These are phyloP conservation scores for Sterrhoptilus dennistouni DNA, from an alignment of 2,113 vertebrate genomes.

Conservation along the genomic window DNA sequence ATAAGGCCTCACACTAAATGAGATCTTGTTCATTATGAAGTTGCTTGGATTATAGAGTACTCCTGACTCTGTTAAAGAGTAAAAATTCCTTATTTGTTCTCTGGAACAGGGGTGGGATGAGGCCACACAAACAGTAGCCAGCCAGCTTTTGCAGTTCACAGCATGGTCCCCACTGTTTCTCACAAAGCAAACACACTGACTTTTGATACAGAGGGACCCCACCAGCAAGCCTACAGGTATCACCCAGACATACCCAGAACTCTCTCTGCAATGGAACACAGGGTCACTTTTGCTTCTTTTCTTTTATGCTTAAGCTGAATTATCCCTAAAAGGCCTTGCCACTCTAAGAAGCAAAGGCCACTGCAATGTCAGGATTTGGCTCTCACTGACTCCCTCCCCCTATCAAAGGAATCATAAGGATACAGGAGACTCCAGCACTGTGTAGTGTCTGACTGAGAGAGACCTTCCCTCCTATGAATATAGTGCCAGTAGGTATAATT, in stretches of 20 bases:
- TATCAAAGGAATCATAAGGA: not conserved
- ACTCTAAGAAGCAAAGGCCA: not conserved
- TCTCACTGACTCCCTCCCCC: not conserved
- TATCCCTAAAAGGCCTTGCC: not conserved
- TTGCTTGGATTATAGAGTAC: constrained; percentile 12
- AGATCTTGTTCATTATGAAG: constrained; percentile 30
- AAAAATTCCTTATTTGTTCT: constrained; percentile 9
- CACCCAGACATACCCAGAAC: not conserved
- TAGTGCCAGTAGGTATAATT: rapidly evolving
- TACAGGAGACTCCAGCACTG: not conserved
- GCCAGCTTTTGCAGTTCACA: not conserved
- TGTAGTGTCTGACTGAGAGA: not conserved
- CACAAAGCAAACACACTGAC: not conserved
- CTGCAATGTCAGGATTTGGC: not conserved
- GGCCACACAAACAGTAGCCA: constrained; percentile 3
- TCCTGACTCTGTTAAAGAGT: constrained; percentile 16
- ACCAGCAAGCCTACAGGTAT: not conserved
- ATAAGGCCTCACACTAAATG: constrained; percentile 42
- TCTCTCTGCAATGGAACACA: not conserved
- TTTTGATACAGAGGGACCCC: not conserved
- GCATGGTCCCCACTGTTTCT: not conserved
- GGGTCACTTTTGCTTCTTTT: not conserved
- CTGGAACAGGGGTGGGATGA: not conserved
- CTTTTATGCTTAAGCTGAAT: not conserved
- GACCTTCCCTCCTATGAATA: not conserved